Evolutionary conservation across 2,113 vertebrate genomes (phyloP), one percentile per base, ranked within the genome.

Genomic region (Myocastor coypus): DNA sequence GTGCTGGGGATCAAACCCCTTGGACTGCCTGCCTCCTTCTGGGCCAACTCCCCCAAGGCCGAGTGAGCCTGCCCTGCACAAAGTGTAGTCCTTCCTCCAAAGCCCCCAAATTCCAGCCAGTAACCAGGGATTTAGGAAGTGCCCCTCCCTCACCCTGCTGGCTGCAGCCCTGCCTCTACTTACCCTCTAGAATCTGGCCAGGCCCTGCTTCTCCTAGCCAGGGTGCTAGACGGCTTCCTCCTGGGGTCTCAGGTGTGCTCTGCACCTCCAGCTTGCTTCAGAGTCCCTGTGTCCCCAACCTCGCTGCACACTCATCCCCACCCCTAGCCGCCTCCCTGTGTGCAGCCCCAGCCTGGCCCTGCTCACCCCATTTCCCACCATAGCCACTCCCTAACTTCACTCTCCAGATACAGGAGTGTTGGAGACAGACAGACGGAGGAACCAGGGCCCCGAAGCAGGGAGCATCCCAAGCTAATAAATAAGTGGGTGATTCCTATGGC

Each of bases 61-160:
- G 5, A 4, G 14, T 0, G 0, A 20, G 30, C n/a, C 71, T 30
- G 4, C 73, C 19, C 8, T 37, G 26, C 8, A 0, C 2, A 14
- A 12, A 7, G 42, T 52, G 9, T 42, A 17, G 85, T 14, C 4
- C 2, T 26, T 24, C 50, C 22, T 12, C 5, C 26, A 37, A 7
- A 3, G 6, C 52, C 57, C 34, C 34, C 61, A 2, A 37, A 52
- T 55, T 26, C 0, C 1, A 66, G 42, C 63, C 80, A n/a, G 59
- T 46, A 34, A 16, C 37, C 4, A 1, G 80, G 26, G 4, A 26
- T 3, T 6, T 9, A 5, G 13, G 4, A 24, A 34, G 46, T 1
- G 16, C 50, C 9, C 40, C 30, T 26, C 0, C 14, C 1, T 17
- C 26, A 11, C 40, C 20, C 50, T 66, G 55, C 73, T n/a, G n/a